A percentile compares a stretch with the other conserved stretches of the same genome.
phyloP scores from a whole-genome alignment of 2,113 vertebrate species.

The Notothenia coriiceps region DNA sequence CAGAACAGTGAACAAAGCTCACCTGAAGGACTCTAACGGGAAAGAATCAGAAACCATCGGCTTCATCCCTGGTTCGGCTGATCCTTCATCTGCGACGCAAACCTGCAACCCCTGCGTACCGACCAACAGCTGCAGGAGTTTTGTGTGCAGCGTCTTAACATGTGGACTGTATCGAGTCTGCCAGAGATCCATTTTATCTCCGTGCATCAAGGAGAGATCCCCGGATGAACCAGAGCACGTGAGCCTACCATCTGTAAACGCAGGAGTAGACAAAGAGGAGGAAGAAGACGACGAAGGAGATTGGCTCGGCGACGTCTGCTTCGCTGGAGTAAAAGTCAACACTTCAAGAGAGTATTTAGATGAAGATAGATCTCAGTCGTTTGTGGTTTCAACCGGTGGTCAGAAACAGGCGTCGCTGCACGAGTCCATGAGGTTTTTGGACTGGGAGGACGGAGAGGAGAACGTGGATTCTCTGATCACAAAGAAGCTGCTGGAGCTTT shows the following conservation, averaged over 20 bases:
- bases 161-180: constrained; percentile 90
- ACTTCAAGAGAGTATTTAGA: constrained; percentile 81
- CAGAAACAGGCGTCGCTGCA: constrained; percentile 79
- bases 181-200: constrained; percentile 61
- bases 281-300: constrained; percentile 76
- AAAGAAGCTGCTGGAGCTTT: constrained; percentile 95
- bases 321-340: constrained; percentile 80
- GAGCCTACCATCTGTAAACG: constrained; percentile 57
- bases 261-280: constrained; percentile 33
- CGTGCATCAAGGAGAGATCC: constrained; percentile 79
- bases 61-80: constrained; percentile 88
- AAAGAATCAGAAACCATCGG: constrained; percentile 86
- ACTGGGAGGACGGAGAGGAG: constrained; percentile 88
- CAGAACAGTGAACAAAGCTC: constrained; percentile 75
- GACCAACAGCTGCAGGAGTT: constrained; percentile 69
- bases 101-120: constrained; percentile 84
- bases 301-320: constrained; percentile 89
- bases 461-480: constrained; percentile 93
- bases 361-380: constrained; percentile 49
- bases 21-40: constrained; percentile 82
- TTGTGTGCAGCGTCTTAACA: constrained; percentile 80
- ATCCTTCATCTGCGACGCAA: constrained; percentile 65
- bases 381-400: not conserved
- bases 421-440: constrained; percentile 77
- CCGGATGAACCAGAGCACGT: constrained; percentile 71